Base-by-base conservation (phyloP, 1,140 invertebrate species). In the Temnothorax nylanderi region DNA sequence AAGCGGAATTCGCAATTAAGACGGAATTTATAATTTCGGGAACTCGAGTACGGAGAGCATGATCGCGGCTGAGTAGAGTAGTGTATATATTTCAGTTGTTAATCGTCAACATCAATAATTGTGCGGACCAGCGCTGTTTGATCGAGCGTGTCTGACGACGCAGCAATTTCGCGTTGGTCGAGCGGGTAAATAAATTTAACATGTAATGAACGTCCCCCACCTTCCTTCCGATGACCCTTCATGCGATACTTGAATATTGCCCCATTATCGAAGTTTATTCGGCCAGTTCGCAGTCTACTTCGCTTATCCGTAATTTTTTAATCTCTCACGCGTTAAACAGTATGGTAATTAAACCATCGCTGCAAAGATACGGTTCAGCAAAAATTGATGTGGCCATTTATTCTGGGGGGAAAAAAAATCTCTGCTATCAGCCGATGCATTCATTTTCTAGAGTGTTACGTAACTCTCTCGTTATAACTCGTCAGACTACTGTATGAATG, bases 1-100 rank as follows among this genome's bases (percentile, higher is more conserved):
- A 75, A 75, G 56, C 80, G 69, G 80, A 84, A 84, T 84, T 84
- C 41, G 69, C 69, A 84, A 84, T 84, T 84, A 84, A 84, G 80
- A 49, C 54, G 56, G 69, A 84, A 84, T 84, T 75, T 75, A 84
- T 84, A 84, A 84, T 84, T 75, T 84, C 77, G 16, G 10, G 18
- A 37, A 26, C 18, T 34, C 16, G 18, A 32, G 26, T 26, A 26
- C 41, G 5, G 41, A 60, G 26, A 60, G 26, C 58, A 32, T 49
- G 54, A 74, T 44, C 34, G n/a, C 41, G 41, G n/a, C 2, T 60
- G 18, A 84, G 37, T 18, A 18, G n/a, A 47, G 69, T 41, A 41
- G 7, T 26, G 8, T 32, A 60, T 67, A 44, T 69, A 62, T 75
- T 47, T 84, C 67, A n/a, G n/a, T 21, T 37, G 60, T 74, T 82